Conservation (phyloP, 2,113 vertebrate genomes). For the Indicator indicator region DNA sequence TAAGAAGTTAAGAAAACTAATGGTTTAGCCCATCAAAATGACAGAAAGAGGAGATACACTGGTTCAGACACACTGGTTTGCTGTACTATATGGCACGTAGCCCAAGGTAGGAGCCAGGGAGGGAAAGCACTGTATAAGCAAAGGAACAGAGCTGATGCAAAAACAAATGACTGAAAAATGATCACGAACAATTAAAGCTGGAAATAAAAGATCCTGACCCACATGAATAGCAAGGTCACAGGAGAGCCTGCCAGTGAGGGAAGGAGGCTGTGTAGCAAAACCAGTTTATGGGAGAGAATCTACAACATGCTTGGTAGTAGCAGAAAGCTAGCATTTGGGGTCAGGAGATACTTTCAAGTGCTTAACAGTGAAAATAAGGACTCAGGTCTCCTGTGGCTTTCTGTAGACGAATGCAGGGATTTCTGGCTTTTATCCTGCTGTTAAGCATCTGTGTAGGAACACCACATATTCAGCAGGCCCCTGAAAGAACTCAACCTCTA, state of each 20-base stretch:
- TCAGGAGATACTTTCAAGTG: background rate
- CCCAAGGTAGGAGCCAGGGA: background rate
- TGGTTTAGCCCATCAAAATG: conserved; percentile 5
- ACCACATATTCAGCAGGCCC: conserved; percentile 5
- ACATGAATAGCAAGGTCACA: background rate
- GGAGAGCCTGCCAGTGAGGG: background rate
- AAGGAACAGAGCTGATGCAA: background rate
- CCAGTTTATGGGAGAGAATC: background rate
- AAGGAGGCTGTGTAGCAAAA: background rate
- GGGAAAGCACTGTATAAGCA: background rate
- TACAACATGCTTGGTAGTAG: background rate
- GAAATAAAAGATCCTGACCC: background rate
- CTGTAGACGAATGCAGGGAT: background rate
- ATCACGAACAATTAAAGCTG: background rate
- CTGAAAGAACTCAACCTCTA: conserved; percentile 32
- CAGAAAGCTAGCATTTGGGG: background rate
- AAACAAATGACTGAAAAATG: background rate
- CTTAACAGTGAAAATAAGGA: background rate
- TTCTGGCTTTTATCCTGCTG: conserved; percentile 7
- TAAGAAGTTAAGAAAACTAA: background rate
- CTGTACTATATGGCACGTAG: background rate
- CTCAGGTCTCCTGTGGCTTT: background rate
- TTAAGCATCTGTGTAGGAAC: conserved; percentile 5
- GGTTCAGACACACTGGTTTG: background rate
- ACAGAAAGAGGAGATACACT: background rate